These are phyloP conservation scores for Cephus nigrinus DNA, from an alignment of 2,888 invertebrate genomes.

Conservation along the genomic window DNA sequence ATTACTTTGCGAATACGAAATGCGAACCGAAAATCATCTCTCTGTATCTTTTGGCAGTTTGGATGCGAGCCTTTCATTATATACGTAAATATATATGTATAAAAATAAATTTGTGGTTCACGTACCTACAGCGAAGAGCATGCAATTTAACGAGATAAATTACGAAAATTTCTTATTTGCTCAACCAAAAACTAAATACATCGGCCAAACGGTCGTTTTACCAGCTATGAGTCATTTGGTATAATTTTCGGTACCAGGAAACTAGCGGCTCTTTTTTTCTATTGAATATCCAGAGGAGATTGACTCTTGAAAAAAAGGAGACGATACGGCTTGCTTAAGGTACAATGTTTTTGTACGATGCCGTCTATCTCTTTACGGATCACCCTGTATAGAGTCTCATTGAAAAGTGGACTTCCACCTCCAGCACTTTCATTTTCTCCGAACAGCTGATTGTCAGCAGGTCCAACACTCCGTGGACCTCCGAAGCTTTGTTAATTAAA, in stretches of 20 bases:
- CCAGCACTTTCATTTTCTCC: too few relatives aligned
- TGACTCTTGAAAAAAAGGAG: neutral
- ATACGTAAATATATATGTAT: too few relatives aligned
- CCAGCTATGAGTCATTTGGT: neutral
- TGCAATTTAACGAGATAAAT: neutral
- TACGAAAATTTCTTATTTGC: neutral
- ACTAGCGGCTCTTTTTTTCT: neutral
- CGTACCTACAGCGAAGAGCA: neutral
- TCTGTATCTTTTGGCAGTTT: neutral
- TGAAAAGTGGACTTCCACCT: too few relatives aligned
- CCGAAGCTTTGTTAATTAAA: too few relatives aligned
- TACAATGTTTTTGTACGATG: neutral
- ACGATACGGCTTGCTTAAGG: neutral
- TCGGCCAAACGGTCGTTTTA: neutral
- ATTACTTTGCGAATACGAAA: conserved; percentile 9
- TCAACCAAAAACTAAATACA: neutral
- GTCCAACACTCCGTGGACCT: too few relatives aligned
- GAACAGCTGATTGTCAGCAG: too few relatives aligned
- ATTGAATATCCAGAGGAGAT: neutral
- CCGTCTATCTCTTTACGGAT: neutral
- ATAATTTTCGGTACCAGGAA: neutral
- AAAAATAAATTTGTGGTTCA: neutral
- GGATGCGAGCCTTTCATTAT: neutral
- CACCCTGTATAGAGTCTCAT: neutral
- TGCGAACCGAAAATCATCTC: neutral